Base-by-base conservation (phyloP, 2,888 invertebrate species). In the Dryobotodes eremita region DNA sequence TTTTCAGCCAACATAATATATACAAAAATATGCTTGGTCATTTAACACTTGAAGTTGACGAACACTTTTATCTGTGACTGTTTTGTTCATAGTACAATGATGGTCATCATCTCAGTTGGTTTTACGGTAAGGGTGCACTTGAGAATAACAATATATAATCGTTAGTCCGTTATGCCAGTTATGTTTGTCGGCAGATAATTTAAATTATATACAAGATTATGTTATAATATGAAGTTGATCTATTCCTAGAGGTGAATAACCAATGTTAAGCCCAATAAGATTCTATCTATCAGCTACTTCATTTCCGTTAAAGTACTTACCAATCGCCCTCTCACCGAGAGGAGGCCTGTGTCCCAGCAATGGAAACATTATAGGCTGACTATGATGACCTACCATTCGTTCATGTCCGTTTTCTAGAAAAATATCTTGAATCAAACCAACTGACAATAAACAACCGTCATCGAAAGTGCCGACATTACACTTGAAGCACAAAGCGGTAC, bases 1-100 rank as follows among this genome's bases (percentile, higher is more conserved):
- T 62, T 62, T 62, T 36, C 36, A 36, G 36, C 5, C 62, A 62
- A 36, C 20, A 36, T 36, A 36, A 36, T 2, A 62, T 11, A 62
- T 6, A 36, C 36, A 62, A 82, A 83, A 83, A 77, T 66, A 15
- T 86, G 88, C 86, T 3, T 68, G 53, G 86, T 89, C 88, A 88
- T 83, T 66, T 71, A 76, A 42, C 36, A 62, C 74, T 82, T 81
- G 42, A 70, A 42, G 31, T 68, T 77, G 79, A 76, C n/a, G 76
- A 87, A 73, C 70, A 65, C 75, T 77, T 81, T 87, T 88, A 80
- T 86, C 55, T 81, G 75, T 48, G 72, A 79, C 50, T 79, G 61
- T 75, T 62, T 85, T 76, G 69, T 83, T 68, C 50, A 26, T 48
- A 64, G 61, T 48, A 86, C 79, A 87, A 83, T 77, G 31, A 66